Conservation (phyloP, 2,113 vertebrate species). For the Pheucticus melanocephalus region DNA sequence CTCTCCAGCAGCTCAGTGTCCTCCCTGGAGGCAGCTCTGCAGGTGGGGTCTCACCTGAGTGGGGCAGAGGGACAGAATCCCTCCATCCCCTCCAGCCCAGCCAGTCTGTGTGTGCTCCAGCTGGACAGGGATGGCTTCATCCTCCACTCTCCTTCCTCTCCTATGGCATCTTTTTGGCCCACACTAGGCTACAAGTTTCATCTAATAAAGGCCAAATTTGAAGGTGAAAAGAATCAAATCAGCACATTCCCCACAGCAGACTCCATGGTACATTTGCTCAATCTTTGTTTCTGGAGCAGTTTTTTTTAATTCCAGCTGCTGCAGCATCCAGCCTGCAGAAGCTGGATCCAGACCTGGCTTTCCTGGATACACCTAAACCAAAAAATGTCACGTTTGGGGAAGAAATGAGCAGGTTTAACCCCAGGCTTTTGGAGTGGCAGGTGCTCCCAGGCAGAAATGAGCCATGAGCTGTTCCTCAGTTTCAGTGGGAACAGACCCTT, state of each 20-base stretch:
- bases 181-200: not conserved
- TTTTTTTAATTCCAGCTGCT: not conserved
- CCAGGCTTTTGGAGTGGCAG: fast-evolving
- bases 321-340: not conserved
- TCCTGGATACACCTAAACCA: not conserved
- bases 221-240: not conserved
- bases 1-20: not conserved
- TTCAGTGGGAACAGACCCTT: not conserved
- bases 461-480: not conserved
- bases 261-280: not conserved
- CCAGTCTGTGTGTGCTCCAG: not conserved
- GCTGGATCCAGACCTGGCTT: not conserved
- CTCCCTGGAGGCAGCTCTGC: not conserved
- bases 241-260: not conserved
- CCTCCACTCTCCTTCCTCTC: not conserved
- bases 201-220: not conserved
- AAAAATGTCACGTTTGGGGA: not conserved
- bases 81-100: not conserved
- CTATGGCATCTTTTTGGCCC: not conserved
- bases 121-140: not conserved
- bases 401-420: not conserved
- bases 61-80: not conserved
- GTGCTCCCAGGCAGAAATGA: not conserved
- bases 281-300: not conserved
- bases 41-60: not conserved